phyloP scores from a whole-genome alignment of 2,888 invertebrate genomes.

The Acrobasis suavella region DNA sequence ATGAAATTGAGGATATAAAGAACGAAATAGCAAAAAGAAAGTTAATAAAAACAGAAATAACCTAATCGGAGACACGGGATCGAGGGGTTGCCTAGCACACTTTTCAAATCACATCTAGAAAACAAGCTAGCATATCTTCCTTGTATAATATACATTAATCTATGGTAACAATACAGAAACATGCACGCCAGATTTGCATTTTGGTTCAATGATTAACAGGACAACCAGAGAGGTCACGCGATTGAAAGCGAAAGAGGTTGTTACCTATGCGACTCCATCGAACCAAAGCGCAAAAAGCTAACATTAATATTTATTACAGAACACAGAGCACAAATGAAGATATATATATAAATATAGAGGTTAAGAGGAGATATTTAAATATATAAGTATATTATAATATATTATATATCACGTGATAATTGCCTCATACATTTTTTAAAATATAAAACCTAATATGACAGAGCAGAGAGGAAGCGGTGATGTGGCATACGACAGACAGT shows the following conservation, averaged over 20 bases:
- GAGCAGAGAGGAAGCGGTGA: constrained; percentile 84
- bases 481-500: constrained; percentile 83
- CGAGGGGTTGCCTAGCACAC: constrained; percentile 72
- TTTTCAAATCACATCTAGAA: constrained; percentile 74
- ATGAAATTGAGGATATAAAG: constrained; percentile 43
- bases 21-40: constrained; percentile 46
- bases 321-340: constrained; percentile 81
- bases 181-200: constrained; percentile 78
- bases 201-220: constrained; percentile 75
- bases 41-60: constrained; percentile 49
- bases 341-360: constrained; percentile 58
- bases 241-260: constrained; percentile 40
- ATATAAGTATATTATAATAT: constrained; percentile 61
- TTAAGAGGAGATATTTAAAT: constrained; percentile 71
- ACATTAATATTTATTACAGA: constrained; percentile 78
- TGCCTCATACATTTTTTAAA: constrained; percentile 78
- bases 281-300: constrained; percentile 80
- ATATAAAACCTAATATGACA: constrained; percentile 82
- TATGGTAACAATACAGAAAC: constrained; percentile 77
- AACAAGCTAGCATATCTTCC: constrained; percentile 77
- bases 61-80: constrained; percentile 67
- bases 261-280: constrained; percentile 64
- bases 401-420: constrained; percentile 78
- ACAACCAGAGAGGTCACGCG: constrained; percentile 46
- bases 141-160: constrained; percentile 69